These are phyloP conservation scores for Sorex araneus DNA, from an alignment of 2,113 vertebrate species.

Conservation along the genomic window DNA sequence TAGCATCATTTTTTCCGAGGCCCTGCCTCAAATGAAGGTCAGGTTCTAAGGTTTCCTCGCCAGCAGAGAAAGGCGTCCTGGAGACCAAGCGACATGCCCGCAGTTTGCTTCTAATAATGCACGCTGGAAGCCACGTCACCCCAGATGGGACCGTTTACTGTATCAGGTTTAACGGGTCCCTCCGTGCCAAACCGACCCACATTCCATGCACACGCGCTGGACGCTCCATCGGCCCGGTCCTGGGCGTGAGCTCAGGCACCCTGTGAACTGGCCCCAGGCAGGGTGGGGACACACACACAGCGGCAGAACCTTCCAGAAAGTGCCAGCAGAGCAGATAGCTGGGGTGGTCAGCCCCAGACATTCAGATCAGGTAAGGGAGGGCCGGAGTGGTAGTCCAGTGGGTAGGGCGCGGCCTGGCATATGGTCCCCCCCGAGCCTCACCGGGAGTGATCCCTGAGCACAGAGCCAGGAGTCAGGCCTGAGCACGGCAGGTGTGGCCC, in stretches of 20 bases:
- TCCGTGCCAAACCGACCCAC: neutral
- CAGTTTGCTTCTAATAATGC: conserved; percentile 20
- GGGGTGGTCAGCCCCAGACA: neutral
- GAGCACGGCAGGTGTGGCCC: too few relatives aligned
- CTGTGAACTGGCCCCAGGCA: neutral
- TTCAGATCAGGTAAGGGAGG: neutral
- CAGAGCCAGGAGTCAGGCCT: too few relatives aligned
- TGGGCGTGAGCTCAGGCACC: neutral
- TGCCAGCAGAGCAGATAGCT: neutral
- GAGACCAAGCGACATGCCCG: conserved; percentile 8
- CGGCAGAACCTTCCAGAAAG: neutral
- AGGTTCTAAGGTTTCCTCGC: conserved; percentile 68
- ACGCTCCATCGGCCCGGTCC: neutral
- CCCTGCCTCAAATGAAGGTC: conserved; percentile 72
- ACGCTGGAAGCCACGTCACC: conserved; percentile 1
- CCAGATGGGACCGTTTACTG: conserved; percentile 18
- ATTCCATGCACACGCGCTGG: neutral
- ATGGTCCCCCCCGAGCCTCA: too few relatives aligned
- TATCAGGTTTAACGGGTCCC: conserved; percentile 44
- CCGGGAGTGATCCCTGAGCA: too few relatives aligned
- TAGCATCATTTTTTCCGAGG: conserved; percentile 75
- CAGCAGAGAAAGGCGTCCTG: conserved; percentile 63
- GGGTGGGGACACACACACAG: neutral
- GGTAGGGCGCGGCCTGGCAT: too few relatives aligned
- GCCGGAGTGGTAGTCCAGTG: too few relatives aligned